Evolutionary conservation across 2,797 vertebrate genomes (phyloP), one percentile per base, ranked within the genome.

Genomic region (Rhinella marina): DNA sequence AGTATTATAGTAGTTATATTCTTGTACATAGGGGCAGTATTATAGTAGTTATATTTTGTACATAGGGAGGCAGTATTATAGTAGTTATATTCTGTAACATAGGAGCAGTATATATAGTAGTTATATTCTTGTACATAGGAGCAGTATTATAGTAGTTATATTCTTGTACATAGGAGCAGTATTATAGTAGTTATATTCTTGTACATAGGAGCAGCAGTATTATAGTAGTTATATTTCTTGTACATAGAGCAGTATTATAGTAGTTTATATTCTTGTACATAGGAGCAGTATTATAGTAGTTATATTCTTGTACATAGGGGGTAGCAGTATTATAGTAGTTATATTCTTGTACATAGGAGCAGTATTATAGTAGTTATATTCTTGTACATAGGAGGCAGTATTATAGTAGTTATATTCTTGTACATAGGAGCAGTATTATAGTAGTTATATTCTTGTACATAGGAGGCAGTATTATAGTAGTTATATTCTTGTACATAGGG

Each of bases 401-500:
- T n/a, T n/a, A n/a, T n/a, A n/a, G n/a, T n/a, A n/a, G n/a, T n/a
- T n/a, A n/a, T n/a, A n/a, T n/a, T 62, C 61, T 62, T 62, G 61
- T 62, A 68, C 2, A 70, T 70, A 70, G 68, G 68, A 19, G 68
- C 27, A 70, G 68, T 70, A 32, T 70, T 70, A 70, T 70, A 32
- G 27, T 70, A 32, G 68, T 70, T 32, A 70, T 32, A 70, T 70
- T 70, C 68, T 19, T 32, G 29, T 32, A 70, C 25, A 70, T 70
- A 70, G 27, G 68, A 3, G 13, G 27, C 25, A 70, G 68, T 70
- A 70, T 70, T 32, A 70, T 70, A 70, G 68, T 29, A 29, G 64
- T 27, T 68, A 68, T 68, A 68, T 68, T 68, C 64, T 68, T 68
- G 64, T 68, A 62, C 17, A 62, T 62, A 62, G 59, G 59, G n/a